Conservation (phyloP, 2,797 vertebrate species). For the Hipposideros larvatus region DNA sequence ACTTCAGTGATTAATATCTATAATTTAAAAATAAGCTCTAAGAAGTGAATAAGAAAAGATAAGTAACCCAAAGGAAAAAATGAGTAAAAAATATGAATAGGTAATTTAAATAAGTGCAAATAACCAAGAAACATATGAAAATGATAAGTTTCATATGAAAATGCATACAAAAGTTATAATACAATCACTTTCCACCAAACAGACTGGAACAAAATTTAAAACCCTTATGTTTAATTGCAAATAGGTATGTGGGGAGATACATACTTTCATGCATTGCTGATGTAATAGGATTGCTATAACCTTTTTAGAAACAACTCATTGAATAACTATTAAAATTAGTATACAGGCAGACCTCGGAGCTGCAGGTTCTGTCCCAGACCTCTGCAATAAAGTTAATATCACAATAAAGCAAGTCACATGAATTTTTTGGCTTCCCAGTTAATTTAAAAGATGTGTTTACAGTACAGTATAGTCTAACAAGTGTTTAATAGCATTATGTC, state of each 20-base stretch:
- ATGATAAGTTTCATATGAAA: neutral
- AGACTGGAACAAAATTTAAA: neutral
- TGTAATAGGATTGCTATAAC: neutral
- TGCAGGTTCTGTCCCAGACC: neutral
- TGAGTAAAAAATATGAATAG: neutral
- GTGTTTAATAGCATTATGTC: neutral
- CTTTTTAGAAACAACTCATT: neutral
- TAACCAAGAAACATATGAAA: conserved; percentile 10
- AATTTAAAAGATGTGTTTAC: neutral
- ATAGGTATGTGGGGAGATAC: neutral
- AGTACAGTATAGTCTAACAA: neutral
- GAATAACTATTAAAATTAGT: neutral
- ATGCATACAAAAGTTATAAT: neutral
- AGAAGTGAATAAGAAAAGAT: neutral
- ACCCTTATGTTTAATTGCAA: neutral
- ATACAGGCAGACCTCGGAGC: neutral
- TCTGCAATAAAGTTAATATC: neutral
- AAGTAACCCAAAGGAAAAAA: neutral
- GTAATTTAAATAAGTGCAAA: neutral
- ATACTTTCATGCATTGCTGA: neutral
- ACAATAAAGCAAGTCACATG: neutral
- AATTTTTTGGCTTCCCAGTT: neutral
- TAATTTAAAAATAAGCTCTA: neutral
- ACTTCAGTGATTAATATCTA: neutral
- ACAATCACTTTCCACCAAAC: neutral